These are phyloP conservation scores for Sturnira hondurensis DNA, from an alignment of 2,113 vertebrate species.

Conservation along the genomic window DNA sequence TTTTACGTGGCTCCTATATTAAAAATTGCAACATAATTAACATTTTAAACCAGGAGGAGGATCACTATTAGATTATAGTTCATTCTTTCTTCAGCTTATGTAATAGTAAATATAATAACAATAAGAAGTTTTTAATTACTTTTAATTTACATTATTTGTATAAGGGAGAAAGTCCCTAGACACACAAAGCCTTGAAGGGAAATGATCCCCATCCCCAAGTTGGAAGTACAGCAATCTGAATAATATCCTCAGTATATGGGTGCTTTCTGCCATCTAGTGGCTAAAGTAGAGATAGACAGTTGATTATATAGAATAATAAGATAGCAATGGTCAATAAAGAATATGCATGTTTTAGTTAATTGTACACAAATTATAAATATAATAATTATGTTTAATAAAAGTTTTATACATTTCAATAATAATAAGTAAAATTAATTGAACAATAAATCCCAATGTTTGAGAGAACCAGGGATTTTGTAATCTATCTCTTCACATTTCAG, in stretches of 20 bases:
- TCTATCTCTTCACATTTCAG: not conserved
- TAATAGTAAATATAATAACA: not conserved
- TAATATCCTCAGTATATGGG: not conserved
- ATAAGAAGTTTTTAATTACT: not conserved
- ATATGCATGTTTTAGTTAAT: not conserved
- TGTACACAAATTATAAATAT: not conserved
- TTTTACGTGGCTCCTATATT: not conserved
- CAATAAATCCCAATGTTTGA: not conserved
- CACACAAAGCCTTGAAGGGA: not conserved
- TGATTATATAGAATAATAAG: not conserved
- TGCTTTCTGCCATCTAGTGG: slow-evolving; percentile 70
- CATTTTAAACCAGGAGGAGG: not conserved
- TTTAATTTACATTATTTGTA: not conserved
- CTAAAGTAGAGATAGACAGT: not conserved
- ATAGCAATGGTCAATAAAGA: not conserved
- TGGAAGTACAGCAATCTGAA: not conserved
- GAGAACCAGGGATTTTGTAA: not conserved
- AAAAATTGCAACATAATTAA: not conserved
- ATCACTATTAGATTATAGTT: not conserved
- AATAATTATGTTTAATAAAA: not conserved
- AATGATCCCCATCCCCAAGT: not conserved
- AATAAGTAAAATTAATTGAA: not conserved
- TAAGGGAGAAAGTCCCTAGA: not conserved
- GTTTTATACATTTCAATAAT: not conserved
- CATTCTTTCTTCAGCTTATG: not conserved